A percentile compares a stretch with the other conserved stretches of the same genome.
Conservation (phyloP, 2,888 invertebrate species). For the Euzetes globulus region DNA sequence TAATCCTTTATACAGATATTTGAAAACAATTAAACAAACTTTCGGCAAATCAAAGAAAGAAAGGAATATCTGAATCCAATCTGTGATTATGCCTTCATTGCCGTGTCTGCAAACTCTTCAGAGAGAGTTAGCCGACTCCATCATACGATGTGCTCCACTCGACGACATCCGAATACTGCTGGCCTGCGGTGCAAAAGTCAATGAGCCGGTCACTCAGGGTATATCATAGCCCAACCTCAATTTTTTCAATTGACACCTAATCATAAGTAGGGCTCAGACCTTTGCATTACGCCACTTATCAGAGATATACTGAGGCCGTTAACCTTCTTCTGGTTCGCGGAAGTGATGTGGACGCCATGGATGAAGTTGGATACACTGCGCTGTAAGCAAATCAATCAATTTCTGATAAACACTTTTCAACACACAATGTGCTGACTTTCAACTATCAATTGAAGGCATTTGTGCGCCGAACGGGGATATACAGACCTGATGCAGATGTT, state of each 20-base stretch:
- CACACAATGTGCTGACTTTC: background rate
- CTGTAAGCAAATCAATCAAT: conserved; percentile 47
- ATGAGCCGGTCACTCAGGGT: conserved; percentile 47
- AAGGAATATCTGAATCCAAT: background rate
- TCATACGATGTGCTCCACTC: conserved; percentile 74
- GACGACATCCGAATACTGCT: conserved; percentile 77
- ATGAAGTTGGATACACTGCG: conserved; percentile 84
- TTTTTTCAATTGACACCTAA: no score
- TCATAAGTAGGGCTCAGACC: conserved; percentile 62
- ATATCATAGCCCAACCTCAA: background rate
- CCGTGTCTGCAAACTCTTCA: conserved; percentile 52
- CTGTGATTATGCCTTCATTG: conserved; percentile 15
- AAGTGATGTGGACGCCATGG: conserved; percentile 70
- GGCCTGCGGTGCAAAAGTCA: conserved; percentile 67
- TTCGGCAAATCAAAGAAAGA: background rate
- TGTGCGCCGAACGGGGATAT: conserved; percentile 60
- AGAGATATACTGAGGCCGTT: conserved; percentile 65
- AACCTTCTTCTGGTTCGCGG: conserved; percentile 70
- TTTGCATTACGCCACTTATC: conserved; percentile 86
- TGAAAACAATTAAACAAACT: background rate
- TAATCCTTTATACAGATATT: background rate
- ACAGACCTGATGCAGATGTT: conserved; percentile 53
- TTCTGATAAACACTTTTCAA: background rate
- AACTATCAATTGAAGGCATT: conserved; percentile 51
- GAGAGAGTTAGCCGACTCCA: conserved; percentile 78